phyloP scores from a whole-genome alignment of 2,888 invertebrate genomes.

The Elysia crispata region DNA sequence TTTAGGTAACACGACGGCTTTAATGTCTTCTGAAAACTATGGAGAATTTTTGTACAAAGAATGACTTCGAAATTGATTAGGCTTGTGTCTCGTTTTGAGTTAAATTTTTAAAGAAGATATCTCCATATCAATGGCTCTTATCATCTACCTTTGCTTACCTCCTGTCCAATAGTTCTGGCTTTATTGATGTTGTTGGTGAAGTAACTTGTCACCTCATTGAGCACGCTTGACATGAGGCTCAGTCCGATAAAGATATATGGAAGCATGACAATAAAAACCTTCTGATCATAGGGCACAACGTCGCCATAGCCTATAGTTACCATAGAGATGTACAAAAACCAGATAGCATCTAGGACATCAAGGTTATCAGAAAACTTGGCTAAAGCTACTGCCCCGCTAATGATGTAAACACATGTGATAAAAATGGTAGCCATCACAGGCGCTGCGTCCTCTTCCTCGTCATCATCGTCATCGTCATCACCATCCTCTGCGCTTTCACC shows the following conservation, averaged over 20 bases:
- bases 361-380: neutral
- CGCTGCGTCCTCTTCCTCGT: slow-evolving; percentile 10
- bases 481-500: neutral
- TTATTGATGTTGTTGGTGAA: neutral
- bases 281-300: slow-evolving; percentile 32
- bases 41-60: no score
- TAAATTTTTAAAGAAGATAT: no score
- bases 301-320: slow-evolving; percentile 45
- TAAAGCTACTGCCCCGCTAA: neutral
- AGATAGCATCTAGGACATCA: slow-evolving; percentile 33
- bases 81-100: no score
- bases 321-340: slow-evolving; percentile 47
- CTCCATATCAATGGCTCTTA: no score
- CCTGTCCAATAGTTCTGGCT: no score
- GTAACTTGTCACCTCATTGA: neutral
- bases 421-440: slow-evolving; percentile 23
- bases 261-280: slow-evolving; percentile 2
- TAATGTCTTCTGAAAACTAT: no score
- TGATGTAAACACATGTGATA: slow-evolving; percentile 3
- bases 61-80: no score
- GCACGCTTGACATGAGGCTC: slow-evolving; percentile 26
- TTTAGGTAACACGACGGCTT: no score
- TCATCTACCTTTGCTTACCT: no score
- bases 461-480: slow-evolving; percentile 15
- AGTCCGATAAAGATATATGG: slow-evolving; percentile 38